Base-by-base conservation (phyloP, 2,113 vertebrate genomes). In the Hippolais icterina region DNA sequence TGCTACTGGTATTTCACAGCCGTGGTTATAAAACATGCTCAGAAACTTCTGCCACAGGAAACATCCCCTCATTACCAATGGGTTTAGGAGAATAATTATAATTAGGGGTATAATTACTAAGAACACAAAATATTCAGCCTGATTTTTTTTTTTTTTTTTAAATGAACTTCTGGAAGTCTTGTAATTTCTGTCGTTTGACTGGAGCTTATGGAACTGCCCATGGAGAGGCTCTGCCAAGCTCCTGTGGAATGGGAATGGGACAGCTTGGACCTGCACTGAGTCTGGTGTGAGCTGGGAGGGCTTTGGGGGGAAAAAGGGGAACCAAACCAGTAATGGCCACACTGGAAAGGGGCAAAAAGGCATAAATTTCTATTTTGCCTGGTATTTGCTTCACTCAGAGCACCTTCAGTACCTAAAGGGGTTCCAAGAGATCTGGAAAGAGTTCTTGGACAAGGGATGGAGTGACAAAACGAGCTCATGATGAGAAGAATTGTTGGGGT, bases 101-200 rank as follows among this genome's bases (percentile, higher is more conserved):
- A 83, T 77, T 63, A 83, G 70, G 54, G 42, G 39, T 14, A 5
- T 71, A 70, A 95, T 66, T 71, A 49, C 31, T 74, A 52, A 87
- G 75, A 89, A 70, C n/a, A 50, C n/a, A 66, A 60, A 83, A 60
- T 66, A 82, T 19, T 66, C 87, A 60, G 31, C 42, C 22, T 28
- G 39, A 39, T 79, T 52, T 24, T 70, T 94, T 80, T 68, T 77
- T 56, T 61, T 15, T 94, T 80, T 68, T 77, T 56, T 61, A 14
- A 60, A 66, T 47, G 52, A 86, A 78, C 42, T 93, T 84, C 42
- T 47, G 50, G 50, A 56, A 54, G 49, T 28, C 53, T 49, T 46
- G 7, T 5, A 13, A 49, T 70, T 65, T 72, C 50, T 39, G 61
- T 24, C 46, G 54, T 59, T 54, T 83, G 60, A 72, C 28, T 47